Base-by-base conservation (phyloP, 2,797 vertebrate species). In the Sciurus vulgaris region DNA sequence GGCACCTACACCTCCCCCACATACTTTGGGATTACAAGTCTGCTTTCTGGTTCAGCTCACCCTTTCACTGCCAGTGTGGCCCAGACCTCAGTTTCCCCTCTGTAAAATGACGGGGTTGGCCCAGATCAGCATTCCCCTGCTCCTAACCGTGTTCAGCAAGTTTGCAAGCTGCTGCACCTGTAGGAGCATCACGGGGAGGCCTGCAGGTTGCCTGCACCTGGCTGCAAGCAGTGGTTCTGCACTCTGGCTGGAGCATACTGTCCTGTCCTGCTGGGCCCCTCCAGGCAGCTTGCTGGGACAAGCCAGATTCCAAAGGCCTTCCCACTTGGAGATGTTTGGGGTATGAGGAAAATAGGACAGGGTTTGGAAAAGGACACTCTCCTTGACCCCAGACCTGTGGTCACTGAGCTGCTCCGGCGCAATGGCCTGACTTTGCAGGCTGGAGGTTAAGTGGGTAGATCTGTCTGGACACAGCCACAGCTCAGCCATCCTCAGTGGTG, bases 231-330 rank as follows among this genome's bases (percentile, higher is more conserved):
- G 20, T 28, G 44, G 69, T 65, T 3, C 5, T 51, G 38, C 38
- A 56, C n/a, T 7, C 22, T 28, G 10, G 18, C 28, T 47, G 73
- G 33, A 54, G 24, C 38, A 15, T 47, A 20, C n/a, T 30, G 41
- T 18, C 41, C 67, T 82, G 76, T 26, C 18, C 33, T 69, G 35
- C 70, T 2, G 0, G 49, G 7, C 22, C 15, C 44, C 54, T 63
- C 69, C 12, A n/a, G 49, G 54, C 85, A 61, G 91, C 69, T 67
- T 69, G 93, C 86, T 69, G 83, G 95, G 51, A 72, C 77, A 69
- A 89, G 65, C 20, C 47, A n/a, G 35, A 59, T 89, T 91, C 83
- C 5, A 38, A 51, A 61, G 63, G 44, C 11, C 84, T 87, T 96
- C 59, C 44, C 56, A 74, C 12, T n/a, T 70, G 38, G 86, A 67